Evolutionary conservation across 2,888 invertebrate species (phyloP).

Genomic region (Palloptera scutellata): DNA sequence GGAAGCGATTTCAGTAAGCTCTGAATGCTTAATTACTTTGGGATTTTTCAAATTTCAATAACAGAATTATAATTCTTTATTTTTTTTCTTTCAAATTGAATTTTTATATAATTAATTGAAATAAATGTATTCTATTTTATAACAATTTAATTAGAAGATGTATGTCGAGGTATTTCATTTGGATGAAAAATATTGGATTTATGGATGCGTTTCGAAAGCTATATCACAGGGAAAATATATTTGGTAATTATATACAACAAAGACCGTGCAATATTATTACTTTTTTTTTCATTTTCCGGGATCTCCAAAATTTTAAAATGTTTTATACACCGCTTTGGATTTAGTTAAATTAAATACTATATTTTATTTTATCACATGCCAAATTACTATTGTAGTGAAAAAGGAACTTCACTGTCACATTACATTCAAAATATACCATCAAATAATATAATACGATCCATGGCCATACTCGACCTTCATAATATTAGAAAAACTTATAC

Average conservation of each 20-base stretch:
- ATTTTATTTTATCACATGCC: background rate
- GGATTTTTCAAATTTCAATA: too few relatives aligned
- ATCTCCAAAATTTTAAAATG: too few relatives aligned
- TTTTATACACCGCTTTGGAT: too few relatives aligned
- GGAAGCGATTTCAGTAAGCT: too few relatives aligned
- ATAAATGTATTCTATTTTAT: too few relatives aligned
- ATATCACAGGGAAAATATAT: slow-evolving; percentile 8
- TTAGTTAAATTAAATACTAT: background rate
- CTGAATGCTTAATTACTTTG: too few relatives aligned
- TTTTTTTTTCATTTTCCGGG: too few relatives aligned
- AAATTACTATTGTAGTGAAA: slow-evolving; percentile 42
- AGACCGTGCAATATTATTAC: too few relatives aligned
- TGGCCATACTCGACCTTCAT: slow-evolving; percentile 69
- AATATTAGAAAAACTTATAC: slow-evolving; percentile 68
- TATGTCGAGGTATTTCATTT: slow-evolving; percentile 75
- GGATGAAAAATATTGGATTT: slow-evolving; percentile 78
- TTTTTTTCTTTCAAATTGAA: background rate
- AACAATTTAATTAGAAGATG: slow-evolving; percentile 43
- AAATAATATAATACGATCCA: slow-evolving; percentile 60
- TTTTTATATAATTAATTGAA: too few relatives aligned
- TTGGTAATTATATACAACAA: slow-evolving; percentile 19
- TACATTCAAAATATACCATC: slow-evolving; percentile 68
- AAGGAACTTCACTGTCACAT: slow-evolving; percentile 70
- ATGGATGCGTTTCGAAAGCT: slow-evolving; percentile 74
- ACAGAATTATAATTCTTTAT: background rate